phyloP scores from a whole-genome alignment of 2,888 invertebrate genomes.

The Teleiodes luculella region DNA sequence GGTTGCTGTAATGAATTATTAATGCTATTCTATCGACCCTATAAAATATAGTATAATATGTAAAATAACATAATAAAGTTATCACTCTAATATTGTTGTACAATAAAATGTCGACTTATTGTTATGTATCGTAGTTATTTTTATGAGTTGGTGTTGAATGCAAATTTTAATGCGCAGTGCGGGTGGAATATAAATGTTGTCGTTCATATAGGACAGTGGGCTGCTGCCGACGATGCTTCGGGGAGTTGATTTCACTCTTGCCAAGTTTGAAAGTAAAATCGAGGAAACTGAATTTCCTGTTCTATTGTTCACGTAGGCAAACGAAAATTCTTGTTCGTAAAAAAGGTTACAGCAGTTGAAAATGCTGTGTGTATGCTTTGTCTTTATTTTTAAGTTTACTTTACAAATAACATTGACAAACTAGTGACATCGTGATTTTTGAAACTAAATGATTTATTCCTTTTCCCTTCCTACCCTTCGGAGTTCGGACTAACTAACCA shows the following conservation, averaged over 20 bases:
- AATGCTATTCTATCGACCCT: neutral
- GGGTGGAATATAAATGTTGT: neutral
- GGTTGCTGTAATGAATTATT: neutral
- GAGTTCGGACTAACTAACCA: too few relatives aligned
- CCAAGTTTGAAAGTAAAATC: conserved; percentile 5
- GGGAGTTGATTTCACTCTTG: neutral
- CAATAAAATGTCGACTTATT: neutral
- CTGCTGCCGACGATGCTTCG: neutral
- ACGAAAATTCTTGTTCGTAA: too few relatives aligned
- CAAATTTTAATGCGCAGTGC: neutral
- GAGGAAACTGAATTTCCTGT: conserved; percentile 1
- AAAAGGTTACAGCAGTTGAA: too few relatives aligned
- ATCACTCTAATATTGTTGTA: neutral
- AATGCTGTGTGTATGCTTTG: too few relatives aligned
- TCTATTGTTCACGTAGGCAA: neutral
- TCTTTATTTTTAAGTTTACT: too few relatives aligned
- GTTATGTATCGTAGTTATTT: neutral
- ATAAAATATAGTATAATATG: neutral
- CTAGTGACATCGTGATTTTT: too few relatives aligned
- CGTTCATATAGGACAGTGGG: neutral
- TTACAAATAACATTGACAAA: too few relatives aligned
- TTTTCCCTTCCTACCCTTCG: too few relatives aligned
- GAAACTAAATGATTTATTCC: too few relatives aligned
- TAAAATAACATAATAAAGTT: neutral
- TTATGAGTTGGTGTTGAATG: neutral